phyloP scores from a whole-genome alignment of 2,113 vertebrate genomes.

The Halichoerus grypus region DNA sequence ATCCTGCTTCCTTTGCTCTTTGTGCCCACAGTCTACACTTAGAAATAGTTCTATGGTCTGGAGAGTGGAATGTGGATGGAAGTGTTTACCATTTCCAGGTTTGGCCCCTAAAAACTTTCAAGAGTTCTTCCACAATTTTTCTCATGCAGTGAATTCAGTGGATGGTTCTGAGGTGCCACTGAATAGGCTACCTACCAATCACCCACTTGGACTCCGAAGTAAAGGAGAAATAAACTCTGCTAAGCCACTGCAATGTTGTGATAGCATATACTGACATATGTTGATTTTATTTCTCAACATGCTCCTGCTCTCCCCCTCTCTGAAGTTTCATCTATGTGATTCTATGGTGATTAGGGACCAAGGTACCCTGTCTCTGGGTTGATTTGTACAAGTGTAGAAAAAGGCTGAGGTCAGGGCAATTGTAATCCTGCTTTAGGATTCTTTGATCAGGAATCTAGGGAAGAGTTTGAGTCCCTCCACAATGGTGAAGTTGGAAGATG shows the following conservation, averaged over 20 bases:
- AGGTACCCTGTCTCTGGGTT: background rate
- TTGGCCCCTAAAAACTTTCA: background rate
- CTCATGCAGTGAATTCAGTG: background rate
- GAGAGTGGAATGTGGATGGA: background rate
- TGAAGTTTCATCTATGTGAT: background rate
- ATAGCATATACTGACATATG: too few species aligned
- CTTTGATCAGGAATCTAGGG: background rate
- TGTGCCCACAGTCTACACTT: background rate
- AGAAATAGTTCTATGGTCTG: background rate
- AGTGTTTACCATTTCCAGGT: background rate
- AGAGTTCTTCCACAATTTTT: background rate
- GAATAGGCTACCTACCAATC: background rate
- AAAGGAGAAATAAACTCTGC: background rate
- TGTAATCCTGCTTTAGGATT: background rate
- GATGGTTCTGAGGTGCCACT: background rate
- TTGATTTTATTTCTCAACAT: background rate
- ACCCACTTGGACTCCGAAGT: background rate
- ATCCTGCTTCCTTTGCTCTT: background rate
- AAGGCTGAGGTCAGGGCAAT: background rate
- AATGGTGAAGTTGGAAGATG: background rate
- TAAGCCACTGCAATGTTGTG: background rate
- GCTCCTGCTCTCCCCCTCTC: background rate
- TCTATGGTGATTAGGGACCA: background rate
- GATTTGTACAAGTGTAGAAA: background rate
- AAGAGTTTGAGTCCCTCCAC: background rate